Percentiles rank a stretch among this genome's conserved stretches.
These are phyloP conservation scores for Caenorhabditis tropicalis DNA, from an alignment of 1,140 invertebrate genomes.

Conservation along the genomic window DNA sequence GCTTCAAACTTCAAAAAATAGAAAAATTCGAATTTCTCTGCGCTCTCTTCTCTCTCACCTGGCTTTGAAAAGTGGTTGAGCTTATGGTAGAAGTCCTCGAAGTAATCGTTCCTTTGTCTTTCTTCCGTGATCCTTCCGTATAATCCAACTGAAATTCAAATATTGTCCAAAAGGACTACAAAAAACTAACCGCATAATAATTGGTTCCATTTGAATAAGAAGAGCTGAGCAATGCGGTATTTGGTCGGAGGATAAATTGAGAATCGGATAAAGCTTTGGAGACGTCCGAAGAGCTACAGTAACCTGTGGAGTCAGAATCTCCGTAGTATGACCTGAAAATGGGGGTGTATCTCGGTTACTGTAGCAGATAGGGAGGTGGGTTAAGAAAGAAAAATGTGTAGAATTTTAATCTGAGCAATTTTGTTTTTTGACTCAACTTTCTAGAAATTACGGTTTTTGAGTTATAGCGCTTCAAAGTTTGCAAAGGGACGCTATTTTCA, in stretches of 20 bases:
- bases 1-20: too few species aligned
- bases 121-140: not conserved
- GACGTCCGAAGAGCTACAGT: not conserved
- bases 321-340: not conserved
- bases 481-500: too few species aligned
- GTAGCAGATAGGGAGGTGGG: not conserved
- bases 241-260: constrained; percentile 18
- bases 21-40: too few species aligned
- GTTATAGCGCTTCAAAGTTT: too few species aligned
- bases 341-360: not conserved
- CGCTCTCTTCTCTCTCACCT: too few species aligned
- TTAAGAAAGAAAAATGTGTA: too few species aligned
- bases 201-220: constrained; percentile 1
- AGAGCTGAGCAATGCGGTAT: not conserved
- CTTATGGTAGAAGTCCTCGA: not conserved
- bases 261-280: constrained; percentile 23
- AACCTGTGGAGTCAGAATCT: constrained; percentile 13
- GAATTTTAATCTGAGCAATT: too few species aligned
- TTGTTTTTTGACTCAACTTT: too few species aligned
- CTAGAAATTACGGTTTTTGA: too few species aligned
- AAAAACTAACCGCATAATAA: constrained; percentile 20
- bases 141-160: not conserved
- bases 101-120: not conserved
- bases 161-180: too few species aligned
- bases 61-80: not conserved